phyloP scores from a whole-genome alignment of 2,888 invertebrate genomes.

The Apantesis nais region DNA sequence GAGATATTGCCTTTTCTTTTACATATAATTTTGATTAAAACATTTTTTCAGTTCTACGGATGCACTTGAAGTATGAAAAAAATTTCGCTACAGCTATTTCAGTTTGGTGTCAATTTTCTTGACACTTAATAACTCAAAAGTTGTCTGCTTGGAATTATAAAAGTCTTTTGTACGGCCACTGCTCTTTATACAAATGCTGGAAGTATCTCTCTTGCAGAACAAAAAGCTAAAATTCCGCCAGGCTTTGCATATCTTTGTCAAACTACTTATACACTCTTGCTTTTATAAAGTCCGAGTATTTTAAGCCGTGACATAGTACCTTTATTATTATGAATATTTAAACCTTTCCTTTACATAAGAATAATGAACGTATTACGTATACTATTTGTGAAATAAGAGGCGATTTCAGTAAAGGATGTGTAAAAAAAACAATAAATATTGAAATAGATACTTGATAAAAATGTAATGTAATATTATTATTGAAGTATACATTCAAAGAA shows the following conservation, averaged over 20 bases:
- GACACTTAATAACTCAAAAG: conserved; percentile 57
- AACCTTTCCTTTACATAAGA: not conserved
- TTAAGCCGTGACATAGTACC: not conserved
- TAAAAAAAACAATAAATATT: too few relatives aligned
- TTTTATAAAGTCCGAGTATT: conserved; percentile 33
- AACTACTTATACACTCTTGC: conserved; percentile 4
- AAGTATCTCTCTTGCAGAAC: conserved; percentile 21
- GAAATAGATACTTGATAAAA: too few relatives aligned
- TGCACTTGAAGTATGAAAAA: conserved; percentile 28
- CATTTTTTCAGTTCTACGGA: conserved; percentile 1
- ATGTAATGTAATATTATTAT: too few relatives aligned
- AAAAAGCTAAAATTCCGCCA: conserved; percentile 36
- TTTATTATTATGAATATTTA: too few relatives aligned
- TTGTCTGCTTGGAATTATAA: conserved; percentile 56
- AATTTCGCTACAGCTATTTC: conserved; percentile 37
- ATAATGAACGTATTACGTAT: not conserved
- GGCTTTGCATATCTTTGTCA: conserved; percentile 26
- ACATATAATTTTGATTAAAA: not conserved
- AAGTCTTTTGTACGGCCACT: conserved; percentile 46
- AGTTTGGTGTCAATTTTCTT: conserved; percentile 53
- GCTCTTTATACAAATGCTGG: conserved; percentile 51
- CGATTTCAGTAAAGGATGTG: too few relatives aligned
- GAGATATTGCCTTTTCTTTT: conserved; percentile 57
- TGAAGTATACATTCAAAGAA: too few relatives aligned
- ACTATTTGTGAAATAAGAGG: too few relatives aligned